These are phyloP conservation scores for Sylvia borin DNA, from an alignment of 2,797 vertebrate species.

Conservation along the genomic window DNA sequence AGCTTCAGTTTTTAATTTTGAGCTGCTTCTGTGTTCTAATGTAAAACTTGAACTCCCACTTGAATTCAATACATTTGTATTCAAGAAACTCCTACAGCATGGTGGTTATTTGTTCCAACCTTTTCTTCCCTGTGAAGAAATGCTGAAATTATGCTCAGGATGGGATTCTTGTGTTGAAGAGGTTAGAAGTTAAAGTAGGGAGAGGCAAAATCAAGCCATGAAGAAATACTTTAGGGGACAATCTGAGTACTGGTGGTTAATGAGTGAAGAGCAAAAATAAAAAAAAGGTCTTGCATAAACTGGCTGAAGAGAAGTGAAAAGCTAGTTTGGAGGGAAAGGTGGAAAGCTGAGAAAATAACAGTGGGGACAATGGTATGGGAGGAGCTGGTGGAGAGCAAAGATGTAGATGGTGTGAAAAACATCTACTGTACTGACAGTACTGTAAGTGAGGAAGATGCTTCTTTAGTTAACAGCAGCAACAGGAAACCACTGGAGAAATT, in stretches of 20 bases:
- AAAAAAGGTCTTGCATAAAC: background rate
- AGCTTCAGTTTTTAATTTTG: background rate
- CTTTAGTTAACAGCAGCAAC: background rate
- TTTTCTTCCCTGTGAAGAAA: background rate
- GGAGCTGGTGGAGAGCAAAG: background rate
- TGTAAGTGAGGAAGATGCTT: background rate
- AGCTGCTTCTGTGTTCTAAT: background rate
- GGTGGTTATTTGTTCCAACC: background rate
- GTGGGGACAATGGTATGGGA: background rate
- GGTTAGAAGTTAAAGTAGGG: background rate
- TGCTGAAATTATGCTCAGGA: background rate
- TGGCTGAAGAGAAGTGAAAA: background rate
- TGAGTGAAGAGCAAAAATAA: background rate
- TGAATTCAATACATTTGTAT: background rate
- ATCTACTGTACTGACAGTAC: background rate
- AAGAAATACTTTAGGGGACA: background rate
- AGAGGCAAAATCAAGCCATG: background rate
- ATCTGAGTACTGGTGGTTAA: background rate
- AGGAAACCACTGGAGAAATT: conserved; percentile 25
- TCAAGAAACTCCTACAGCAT: background rate
- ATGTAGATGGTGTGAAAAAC: background rate
- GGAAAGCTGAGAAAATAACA: background rate
- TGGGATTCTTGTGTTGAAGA: background rate
- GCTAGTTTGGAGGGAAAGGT: background rate
- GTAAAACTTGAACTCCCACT: background rate